A percentile compares a stretch with the other conserved stretches of the same genome.
These are phyloP conservation scores for Condylura cristata DNA, from an alignment of 2,113 vertebrate species.

Conservation along the genomic window DNA sequence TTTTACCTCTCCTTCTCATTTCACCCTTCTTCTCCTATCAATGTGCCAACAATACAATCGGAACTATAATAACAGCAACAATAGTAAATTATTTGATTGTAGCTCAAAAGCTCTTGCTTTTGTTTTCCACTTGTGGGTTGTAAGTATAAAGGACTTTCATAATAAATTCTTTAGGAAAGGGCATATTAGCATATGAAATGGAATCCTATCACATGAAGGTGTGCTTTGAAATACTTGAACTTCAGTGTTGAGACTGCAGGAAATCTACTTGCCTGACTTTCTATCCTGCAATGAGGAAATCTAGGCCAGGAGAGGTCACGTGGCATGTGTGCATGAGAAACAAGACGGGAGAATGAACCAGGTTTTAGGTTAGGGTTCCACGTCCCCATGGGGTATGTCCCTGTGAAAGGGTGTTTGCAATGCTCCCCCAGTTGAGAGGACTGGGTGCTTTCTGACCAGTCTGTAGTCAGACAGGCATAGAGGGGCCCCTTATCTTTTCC, in stretches of 20 bases:
- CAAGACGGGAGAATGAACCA: not conserved
- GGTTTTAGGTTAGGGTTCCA: not conserved
- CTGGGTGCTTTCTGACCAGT: no score
- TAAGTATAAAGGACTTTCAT: not conserved
- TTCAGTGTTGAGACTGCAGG: not conserved
- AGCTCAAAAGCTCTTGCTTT: not conserved
- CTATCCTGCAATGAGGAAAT: not conserved
- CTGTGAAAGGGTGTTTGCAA: fast-evolving
- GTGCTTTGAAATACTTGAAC: not conserved
- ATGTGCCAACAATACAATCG: slow-evolving; percentile 10
- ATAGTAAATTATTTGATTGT: not conserved
- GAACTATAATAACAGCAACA: not conserved
- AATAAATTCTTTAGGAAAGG: slow-evolving; percentile 50
- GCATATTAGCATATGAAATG: not conserved
- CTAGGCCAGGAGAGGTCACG: not conserved
- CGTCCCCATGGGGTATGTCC: not conserved
- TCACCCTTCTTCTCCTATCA: not conserved
- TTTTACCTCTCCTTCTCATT: not conserved
- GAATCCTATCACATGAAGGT: not conserved
- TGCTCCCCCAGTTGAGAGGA: not conserved
- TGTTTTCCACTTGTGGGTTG: not conserved
- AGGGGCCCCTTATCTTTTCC: fast-evolving
- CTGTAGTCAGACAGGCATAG: fast-evolving
- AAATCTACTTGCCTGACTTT: not conserved
- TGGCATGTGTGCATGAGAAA: not conserved